phyloP scores from a whole-genome alignment of 2,113 vertebrate genomes.

The Bujurquina vittata region DNA sequence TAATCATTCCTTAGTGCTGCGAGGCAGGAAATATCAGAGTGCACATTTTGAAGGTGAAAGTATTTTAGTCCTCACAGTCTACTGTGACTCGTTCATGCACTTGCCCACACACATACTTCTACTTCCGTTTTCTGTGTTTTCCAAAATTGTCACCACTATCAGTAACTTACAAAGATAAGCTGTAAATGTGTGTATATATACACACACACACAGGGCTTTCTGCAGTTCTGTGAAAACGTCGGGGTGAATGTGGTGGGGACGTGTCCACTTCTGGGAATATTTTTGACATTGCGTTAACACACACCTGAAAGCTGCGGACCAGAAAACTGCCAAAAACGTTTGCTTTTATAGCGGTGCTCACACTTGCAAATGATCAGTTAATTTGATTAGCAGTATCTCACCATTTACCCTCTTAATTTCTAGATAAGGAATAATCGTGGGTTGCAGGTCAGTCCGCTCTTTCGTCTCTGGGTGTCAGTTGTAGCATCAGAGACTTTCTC shows the following conservation, averaged over 20 bases:
- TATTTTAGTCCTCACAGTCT: constrained; percentile 45
- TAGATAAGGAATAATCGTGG: constrained; percentile 30
- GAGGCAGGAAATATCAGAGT: constrained; percentile 28
- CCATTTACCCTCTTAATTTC: background rate
- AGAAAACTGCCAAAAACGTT: background rate
- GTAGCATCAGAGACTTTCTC: background rate
- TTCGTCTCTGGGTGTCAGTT: constrained; percentile 37
- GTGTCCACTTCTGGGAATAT: too few relatives aligned
- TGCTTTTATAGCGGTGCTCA: background rate
- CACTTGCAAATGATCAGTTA: background rate
- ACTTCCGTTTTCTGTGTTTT: background rate
- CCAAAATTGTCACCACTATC: background rate
- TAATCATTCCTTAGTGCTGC: constrained; percentile 19
- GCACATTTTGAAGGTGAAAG: constrained; percentile 47
- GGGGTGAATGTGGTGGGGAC: too few relatives aligned
- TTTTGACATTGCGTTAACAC: too few relatives aligned
- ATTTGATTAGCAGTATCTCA: too few relatives aligned
- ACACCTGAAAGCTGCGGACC: too few relatives aligned
- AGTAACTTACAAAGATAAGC: background rate
- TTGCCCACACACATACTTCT: background rate
- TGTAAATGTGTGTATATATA: background rate
- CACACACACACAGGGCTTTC: background rate
- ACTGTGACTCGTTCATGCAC: constrained; percentile 8
- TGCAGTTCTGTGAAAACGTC: background rate
- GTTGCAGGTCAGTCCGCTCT: constrained; percentile 14